phyloP scores from a whole-genome alignment of 92 coral and sea anemone genomes.

The Zoanthus sansibaricus region DNA sequence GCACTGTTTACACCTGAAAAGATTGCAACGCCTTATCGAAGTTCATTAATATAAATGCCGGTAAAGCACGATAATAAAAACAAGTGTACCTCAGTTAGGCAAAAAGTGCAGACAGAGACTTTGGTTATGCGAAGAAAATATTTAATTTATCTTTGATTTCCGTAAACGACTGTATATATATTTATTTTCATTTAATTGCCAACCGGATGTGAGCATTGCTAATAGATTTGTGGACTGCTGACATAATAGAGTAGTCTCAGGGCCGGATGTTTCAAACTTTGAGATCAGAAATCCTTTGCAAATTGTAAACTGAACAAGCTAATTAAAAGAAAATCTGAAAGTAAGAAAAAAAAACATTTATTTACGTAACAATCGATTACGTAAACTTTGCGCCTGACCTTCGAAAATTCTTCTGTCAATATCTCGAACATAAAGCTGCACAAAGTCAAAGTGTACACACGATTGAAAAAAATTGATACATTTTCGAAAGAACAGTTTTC shows the following conservation, averaged over 20 bases:
- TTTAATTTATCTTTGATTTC: background rate
- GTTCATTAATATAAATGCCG: background rate
- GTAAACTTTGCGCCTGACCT: background rate
- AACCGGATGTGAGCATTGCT: constrained; percentile 11
- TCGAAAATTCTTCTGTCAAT: background rate
- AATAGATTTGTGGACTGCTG: background rate
- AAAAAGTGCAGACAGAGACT: background rate
- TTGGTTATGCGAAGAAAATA: background rate
- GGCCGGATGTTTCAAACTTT: background rate
- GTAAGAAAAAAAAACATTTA: background rate
- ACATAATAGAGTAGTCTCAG: background rate
- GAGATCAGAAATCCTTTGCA: background rate
- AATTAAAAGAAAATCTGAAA: background rate
- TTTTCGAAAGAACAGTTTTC: background rate
- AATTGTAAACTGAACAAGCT: background rate
- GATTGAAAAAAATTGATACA: background rate
- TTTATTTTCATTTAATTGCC: background rate
- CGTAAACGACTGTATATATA: background rate
- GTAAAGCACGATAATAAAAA: background rate
- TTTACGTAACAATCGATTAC: constrained; percentile 4
- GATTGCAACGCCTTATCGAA: background rate
- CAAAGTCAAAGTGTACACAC: background rate
- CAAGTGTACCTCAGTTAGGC: background rate
- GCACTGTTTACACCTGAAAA: background rate
- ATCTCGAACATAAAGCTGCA: background rate